Evolutionary conservation across 1,140 invertebrate genomes (phyloP).

Genomic region (Hycleus cichorii): DNA sequence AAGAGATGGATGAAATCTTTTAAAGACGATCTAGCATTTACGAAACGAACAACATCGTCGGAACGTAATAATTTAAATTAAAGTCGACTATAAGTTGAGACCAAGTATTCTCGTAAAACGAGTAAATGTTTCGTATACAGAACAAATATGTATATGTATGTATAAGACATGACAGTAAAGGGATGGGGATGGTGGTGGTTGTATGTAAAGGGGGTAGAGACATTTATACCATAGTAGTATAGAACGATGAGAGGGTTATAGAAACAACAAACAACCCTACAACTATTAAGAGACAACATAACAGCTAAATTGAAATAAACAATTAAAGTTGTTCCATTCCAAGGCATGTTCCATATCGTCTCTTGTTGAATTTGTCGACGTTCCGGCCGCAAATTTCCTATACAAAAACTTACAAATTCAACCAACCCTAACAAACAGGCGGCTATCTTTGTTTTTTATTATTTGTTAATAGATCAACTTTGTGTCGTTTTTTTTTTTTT

Average conservation of each 20-base stretch:
- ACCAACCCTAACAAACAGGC: too few relatives aligned
- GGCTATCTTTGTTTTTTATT: too few relatives aligned
- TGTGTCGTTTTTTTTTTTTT: too few relatives aligned
- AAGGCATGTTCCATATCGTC: background rate
- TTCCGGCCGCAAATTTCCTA: too few relatives aligned
- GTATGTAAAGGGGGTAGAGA: too few relatives aligned
- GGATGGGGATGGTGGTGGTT: too few relatives aligned
- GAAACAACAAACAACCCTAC: conserved; percentile 21
- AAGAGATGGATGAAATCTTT: background rate
- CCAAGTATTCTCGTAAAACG: conserved; percentile 33
- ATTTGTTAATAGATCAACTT: too few relatives aligned
- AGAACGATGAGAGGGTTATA: too few relatives aligned
- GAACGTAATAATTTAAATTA: conserved; percentile 31
- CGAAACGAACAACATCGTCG: background rate
- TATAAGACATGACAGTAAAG: too few relatives aligned
- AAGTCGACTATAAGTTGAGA: conserved; percentile 31
- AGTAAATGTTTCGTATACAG: conserved; percentile 28
- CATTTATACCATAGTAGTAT: too few relatives aligned
- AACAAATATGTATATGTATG: conserved; percentile 9
- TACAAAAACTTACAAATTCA: too few relatives aligned
- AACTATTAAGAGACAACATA: conserved; percentile 31
- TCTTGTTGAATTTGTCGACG: too few relatives aligned
- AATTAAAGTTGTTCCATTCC: conserved; percentile 33
- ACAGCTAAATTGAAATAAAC: conserved; percentile 34
- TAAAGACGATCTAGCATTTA: conserved; percentile 12